These are phyloP conservation scores for Gari tellinella DNA, from an alignment of 2,888 invertebrate genomes.

Conservation along the genomic window DNA sequence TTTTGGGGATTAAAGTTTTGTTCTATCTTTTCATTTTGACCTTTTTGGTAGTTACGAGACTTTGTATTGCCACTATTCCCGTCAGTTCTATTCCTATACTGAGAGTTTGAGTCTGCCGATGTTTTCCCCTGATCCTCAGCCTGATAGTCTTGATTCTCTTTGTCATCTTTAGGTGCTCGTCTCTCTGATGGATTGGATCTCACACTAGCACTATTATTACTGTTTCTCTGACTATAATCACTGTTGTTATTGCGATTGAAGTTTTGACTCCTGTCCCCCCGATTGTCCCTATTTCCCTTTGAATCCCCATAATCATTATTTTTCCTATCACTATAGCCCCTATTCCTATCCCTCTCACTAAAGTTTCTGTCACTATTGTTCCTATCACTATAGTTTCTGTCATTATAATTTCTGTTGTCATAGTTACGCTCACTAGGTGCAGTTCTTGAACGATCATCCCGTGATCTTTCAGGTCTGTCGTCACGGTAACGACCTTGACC, in stretches of 20 bases:
- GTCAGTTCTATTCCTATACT: conserved; percentile 11
- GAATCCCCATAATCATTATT: conserved; percentile 10
- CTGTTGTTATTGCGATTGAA: conserved; percentile 1
- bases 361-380: conserved; percentile 36
- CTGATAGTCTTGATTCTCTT: conserved; percentile 10
- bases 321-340: conserved; percentile 20
- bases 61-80: conserved; percentile 18
- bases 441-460: conserved; percentile 41
- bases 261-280: conserved; percentile 14
- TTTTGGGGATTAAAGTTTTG: too few relatives aligned
- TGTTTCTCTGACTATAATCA: conserved; percentile 2
- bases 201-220: conserved; percentile 4
- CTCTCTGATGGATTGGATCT: conserved; percentile 3
- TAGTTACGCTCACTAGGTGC: conserved; percentile 34
- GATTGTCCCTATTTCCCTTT: conserved; percentile 15
- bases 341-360: conserved; percentile 20
- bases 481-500: conserved; percentile 42
- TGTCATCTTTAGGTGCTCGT: conserved; percentile 7
- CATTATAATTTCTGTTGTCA: conserved; percentile 25
- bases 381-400: conserved; percentile 30
- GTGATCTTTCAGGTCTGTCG: conserved; percentile 46
- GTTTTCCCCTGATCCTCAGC: conserved; percentile 10
- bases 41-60: conserved; percentile 12
- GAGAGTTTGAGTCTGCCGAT: conserved; percentile 17
- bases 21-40: background rate